phyloP scores from a whole-genome alignment of 2,797 vertebrate species.

The Phrynocephalus guinanensis region DNA sequence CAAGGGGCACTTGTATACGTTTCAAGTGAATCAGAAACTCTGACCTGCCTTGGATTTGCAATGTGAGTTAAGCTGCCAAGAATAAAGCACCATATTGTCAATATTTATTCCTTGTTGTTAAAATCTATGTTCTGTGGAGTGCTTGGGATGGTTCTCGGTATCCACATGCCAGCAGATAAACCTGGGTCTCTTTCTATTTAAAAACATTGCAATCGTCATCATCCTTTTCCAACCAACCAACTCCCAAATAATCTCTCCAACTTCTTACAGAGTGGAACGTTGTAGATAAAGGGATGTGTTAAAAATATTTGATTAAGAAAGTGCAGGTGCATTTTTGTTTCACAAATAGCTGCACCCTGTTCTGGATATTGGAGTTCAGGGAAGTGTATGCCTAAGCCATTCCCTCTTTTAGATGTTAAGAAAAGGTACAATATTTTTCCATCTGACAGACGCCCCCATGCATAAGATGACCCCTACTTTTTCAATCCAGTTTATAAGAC shows the following conservation, averaged over 20 bases:
- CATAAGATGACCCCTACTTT: too few species aligned
- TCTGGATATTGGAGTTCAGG: neutral
- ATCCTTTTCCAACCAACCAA: neutral
- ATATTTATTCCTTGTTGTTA: conserved; percentile 72
- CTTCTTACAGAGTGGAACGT: conserved; percentile 25
- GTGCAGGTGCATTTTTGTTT: neutral
- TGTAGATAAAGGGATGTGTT: neutral
- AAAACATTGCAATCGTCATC: too few species aligned
- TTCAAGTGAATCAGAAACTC: conserved; percentile 74
- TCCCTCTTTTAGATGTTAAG: neutral
- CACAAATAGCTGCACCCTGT: neutral
- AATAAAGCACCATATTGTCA: conserved; percentile 69
- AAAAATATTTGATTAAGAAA: neutral
- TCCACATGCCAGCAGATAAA: conserved; percentile 58
- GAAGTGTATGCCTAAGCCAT: neutral
- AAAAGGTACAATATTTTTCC: neutral
- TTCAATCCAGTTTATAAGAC: too few species aligned
- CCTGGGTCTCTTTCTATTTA: conserved; percentile 36
- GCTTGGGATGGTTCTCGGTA: conserved; percentile 74
- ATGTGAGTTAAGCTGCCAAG: conserved; percentile 75
- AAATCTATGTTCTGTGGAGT: conserved; percentile 68
- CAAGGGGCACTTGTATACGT: conserved; percentile 72
- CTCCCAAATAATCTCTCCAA: neutral
- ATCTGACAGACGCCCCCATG: too few species aligned
- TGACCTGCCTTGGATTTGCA: conserved; percentile 77